Evolutionary conservation across 2,888 invertebrate genomes (phyloP), one percentile per base, ranked within the genome.

Genomic region (Phorcus lineatus): DNA sequence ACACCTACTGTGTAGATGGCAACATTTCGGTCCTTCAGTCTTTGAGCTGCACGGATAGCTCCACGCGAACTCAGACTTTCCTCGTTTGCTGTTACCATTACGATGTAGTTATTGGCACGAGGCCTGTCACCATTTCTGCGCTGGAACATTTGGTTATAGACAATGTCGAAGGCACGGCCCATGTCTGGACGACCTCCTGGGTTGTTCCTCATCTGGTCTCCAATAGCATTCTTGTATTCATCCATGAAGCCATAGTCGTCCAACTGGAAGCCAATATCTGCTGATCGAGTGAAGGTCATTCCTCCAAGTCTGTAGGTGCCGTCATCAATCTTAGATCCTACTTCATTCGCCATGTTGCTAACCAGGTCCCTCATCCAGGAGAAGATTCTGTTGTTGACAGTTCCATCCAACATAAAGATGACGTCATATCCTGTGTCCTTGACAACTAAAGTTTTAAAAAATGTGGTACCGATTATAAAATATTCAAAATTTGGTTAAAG

Each of bases 1-100:
- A 90, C 84, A 0, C 91, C 91, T 54, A 91, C 85, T 22, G 87
- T 86, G 80, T 88, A 91, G 78, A 89, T 85, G 31, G 86, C 85
- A 40, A 57, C 47, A 47, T 57, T 57, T 28, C 40, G 52, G 54
- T 80, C 76, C 76, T 84, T 84, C 16, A 85, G 83, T n/a, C 84
- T 81, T 7, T 74, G 53, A 13, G 85, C 84, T 24, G 84, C 79
- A 22, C 70, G 70, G 40, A 74, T 74, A 4, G 80, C 76, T 11
- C 70, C 40, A 13, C 74, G 76, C n/a, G 80, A 54, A 55, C 74
- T 81, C 62, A 79, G 77, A 80, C 82, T 82, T 53, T 74, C 78
- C 74, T 85, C 84, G 66, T 84, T 85, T 47, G 84, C 89, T 24
- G 90, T 89, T 62, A 90, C 78, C 74, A 90, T 55, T 47, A 90